A percentile compares a stretch with the other conserved stretches of the same genome.
Evolutionary conservation across 2,797 vertebrate species (phyloP).

Genomic region (Bufotes viridis): DNA sequence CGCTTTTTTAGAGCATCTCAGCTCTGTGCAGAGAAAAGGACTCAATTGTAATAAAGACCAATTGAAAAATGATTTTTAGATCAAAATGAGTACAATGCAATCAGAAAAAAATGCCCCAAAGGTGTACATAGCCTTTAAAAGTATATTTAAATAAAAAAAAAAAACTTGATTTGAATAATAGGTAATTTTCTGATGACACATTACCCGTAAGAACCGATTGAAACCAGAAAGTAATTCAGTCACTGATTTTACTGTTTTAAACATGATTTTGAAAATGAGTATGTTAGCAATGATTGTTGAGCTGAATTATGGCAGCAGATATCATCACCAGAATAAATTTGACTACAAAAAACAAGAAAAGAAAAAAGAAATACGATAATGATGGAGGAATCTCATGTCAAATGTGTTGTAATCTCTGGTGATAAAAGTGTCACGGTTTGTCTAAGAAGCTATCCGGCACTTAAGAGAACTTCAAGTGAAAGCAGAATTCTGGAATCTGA

Average conservation of each 20-base stretch:
- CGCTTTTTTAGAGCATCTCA: too few species aligned
- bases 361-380: constrained; percentile 35
- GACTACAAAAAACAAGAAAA: background rate
- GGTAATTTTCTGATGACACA: too few species aligned
- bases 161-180: too few species aligned
- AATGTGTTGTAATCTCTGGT: background rate
- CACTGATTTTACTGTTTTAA: background rate
- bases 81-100: too few species aligned
- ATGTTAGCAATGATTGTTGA: background rate
- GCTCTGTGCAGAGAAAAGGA: too few species aligned
- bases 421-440: constrained; percentile 6
- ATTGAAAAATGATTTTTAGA: too few species aligned
- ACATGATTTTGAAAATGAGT: background rate
- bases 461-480: constrained; percentile 13
- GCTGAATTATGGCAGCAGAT: background rate
- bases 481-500: constrained; percentile 11
- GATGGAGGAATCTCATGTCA: constrained; percentile 33
- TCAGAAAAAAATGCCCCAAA: too few species aligned
- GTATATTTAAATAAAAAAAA: too few species aligned
- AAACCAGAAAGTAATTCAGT: background rate
- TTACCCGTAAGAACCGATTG: too few species aligned
- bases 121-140: too few species aligned
- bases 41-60: too few species aligned
- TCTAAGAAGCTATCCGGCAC: constrained; percentile 7
- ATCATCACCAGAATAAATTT: constrained; percentile 9